These are phyloP conservation scores for Oxyteleia sp. DNA, from an alignment of 2,888 invertebrate genomes.

Conservation along the genomic window DNA sequence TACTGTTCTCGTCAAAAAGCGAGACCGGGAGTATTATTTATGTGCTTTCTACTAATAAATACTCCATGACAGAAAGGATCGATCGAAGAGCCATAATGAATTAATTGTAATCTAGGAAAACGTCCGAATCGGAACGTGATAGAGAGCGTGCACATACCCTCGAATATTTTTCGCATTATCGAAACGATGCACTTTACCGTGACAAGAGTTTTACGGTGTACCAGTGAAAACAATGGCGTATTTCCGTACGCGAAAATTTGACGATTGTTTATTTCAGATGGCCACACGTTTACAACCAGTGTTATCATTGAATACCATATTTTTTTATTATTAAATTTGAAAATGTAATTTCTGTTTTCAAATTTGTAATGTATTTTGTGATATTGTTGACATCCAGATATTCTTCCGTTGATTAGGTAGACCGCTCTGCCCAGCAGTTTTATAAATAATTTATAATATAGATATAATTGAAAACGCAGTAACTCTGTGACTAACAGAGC, in stretches of 20 bases:
- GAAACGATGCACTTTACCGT: conserved; percentile 42
- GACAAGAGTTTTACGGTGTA: background rate
- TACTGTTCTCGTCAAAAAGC: conserved; percentile 26
- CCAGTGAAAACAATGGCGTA: conserved; percentile 10
- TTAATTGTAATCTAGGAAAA: conserved; percentile 40
- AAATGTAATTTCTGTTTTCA: too few relatives aligned
- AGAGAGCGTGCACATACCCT: conserved; percentile 14
- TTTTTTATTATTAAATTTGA: conserved; percentile 73
- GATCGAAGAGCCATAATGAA: conserved; percentile 37
- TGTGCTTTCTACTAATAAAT: conserved; percentile 46
- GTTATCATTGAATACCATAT: conserved; percentile 41
- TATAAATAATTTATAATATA: too few relatives aligned
- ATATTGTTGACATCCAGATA: too few relatives aligned
- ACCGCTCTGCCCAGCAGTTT: too few relatives aligned
- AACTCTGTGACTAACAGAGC: too few relatives aligned
- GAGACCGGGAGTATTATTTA: conserved; percentile 23
- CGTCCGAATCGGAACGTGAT: conserved; percentile 22
- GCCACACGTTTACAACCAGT: conserved; percentile 36
- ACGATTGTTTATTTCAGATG: conserved; percentile 24
- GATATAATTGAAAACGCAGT: too few relatives aligned
- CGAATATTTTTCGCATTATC: conserved; percentile 30
- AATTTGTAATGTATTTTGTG: too few relatives aligned
- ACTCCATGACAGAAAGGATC: conserved; percentile 54
- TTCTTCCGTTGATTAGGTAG: too few relatives aligned
- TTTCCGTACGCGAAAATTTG: conserved; percentile 24